Evolutionary conservation across 2,888 invertebrate species (phyloP).

Genomic region (Ornithoptera alexandrae): DNA sequence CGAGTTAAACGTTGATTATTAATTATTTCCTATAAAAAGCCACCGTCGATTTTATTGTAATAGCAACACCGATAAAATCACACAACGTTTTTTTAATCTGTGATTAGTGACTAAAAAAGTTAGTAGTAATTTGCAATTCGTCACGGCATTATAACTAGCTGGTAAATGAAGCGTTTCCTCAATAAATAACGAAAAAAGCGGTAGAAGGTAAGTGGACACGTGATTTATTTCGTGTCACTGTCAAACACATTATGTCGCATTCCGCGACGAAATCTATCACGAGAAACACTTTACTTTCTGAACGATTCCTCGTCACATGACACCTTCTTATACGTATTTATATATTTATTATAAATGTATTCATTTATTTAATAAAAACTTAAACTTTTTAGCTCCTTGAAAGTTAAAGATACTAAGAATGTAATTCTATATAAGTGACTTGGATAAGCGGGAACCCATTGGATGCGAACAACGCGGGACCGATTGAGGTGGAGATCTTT

Average conservation of each 20-base stretch:
- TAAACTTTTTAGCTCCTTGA: too few relatives aligned
- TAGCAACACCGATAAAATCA: conserved; percentile 2
- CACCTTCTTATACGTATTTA: background rate
- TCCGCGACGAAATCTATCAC: background rate
- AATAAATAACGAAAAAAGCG: background rate
- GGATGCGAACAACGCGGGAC: too few relatives aligned
- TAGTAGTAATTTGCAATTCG: conserved; percentile 6
- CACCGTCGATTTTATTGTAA: too few relatives aligned
- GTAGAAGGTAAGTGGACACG: background rate
- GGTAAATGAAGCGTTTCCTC: conserved; percentile 8
- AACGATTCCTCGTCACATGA: background rate
- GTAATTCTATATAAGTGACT: too few relatives aligned
- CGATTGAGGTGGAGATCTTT: too few relatives aligned
- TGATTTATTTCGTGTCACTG: background rate
- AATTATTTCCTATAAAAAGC: too few relatives aligned
- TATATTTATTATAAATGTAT: background rate
- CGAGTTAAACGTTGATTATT: too few relatives aligned
- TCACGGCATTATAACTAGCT: conserved; percentile 22
- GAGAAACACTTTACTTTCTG: background rate
- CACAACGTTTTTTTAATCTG: conserved; percentile 1
- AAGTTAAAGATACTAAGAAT: too few relatives aligned
- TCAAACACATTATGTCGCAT: background rate
- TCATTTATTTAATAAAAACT: too few relatives aligned
- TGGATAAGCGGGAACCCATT: too few relatives aligned
- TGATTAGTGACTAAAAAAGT: background rate